A percentile compares a stretch with the other conserved stretches of the same genome.
Conservation (phyloP, 2,888 invertebrate genomes). For the Tetranychus truncatus region DNA sequence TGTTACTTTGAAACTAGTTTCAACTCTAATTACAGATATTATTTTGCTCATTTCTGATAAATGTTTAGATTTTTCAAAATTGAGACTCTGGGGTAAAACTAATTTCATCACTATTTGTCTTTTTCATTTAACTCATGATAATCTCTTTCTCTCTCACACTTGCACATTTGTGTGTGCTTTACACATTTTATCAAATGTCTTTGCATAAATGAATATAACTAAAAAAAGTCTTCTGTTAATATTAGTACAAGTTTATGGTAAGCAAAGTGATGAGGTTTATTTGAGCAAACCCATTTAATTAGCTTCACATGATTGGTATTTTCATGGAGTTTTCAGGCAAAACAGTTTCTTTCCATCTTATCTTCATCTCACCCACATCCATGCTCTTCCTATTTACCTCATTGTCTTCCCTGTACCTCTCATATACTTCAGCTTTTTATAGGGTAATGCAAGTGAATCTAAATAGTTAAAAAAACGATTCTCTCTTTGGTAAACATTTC, state of each 20-base stretch:
- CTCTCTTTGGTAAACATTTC: background rate
- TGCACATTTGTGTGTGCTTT: background rate
- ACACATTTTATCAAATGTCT: too few relatives aligned
- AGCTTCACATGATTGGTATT: background rate
- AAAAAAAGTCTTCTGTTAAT: background rate
- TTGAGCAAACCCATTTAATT: constrained; percentile 3
- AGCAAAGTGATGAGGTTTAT: background rate
- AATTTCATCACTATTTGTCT: background rate
- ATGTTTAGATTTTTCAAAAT: too few relatives aligned
- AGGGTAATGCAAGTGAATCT: background rate
- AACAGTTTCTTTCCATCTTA: background rate
- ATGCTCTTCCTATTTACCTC: constrained; percentile 4
- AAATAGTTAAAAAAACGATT: background rate
- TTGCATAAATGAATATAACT: too few relatives aligned
- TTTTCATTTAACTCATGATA: background rate
- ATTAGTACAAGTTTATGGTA: background rate
- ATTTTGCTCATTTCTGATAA: too few relatives aligned
- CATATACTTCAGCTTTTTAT: background rate
- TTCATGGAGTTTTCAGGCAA: background rate
- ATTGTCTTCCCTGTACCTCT: background rate
- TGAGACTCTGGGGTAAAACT: too few relatives aligned
- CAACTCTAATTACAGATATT: too few relatives aligned
- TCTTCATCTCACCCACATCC: background rate
- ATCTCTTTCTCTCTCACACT: constrained; percentile 1
- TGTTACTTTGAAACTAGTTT: too few relatives aligned